These are phyloP conservation scores for Megaceryle alcyon DNA, from an alignment of 2,797 vertebrate species.

Conservation along the genomic window DNA sequence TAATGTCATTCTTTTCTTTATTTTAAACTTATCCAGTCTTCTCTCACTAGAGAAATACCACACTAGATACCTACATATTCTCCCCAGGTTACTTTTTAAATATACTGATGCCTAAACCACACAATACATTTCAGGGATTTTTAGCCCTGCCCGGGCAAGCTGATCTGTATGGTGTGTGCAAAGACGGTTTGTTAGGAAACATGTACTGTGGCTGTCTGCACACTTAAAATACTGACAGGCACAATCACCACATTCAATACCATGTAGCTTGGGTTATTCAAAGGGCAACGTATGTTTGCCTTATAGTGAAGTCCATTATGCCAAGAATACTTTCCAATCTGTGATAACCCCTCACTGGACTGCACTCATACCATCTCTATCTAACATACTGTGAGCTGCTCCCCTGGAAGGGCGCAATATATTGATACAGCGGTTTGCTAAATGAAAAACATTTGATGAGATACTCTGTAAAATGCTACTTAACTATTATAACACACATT, in stretches of 20 bases:
- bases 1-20: background rate
- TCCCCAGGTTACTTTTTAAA: background rate
- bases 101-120: background rate
- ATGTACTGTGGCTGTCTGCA: background rate
- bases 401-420: background rate
- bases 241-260: background rate
- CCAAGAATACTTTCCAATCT: background rate
- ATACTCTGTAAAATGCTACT: background rate
- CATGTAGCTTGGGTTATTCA: background rate
- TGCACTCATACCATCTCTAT: background rate
- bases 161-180: background rate
- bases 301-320: background rate
- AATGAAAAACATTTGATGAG: background rate
- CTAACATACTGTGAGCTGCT: background rate
- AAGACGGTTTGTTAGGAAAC: background rate
- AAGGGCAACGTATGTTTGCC: background rate
- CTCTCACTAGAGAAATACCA: background rate
- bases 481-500: background rate
- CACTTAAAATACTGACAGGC: background rate
- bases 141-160: background rate
- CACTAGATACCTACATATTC: background rate
- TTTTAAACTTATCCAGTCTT: background rate
- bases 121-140: background rate
- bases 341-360: background rate
- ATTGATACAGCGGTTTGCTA: background rate